Evolutionary conservation across 2,888 invertebrate species (phyloP).

Genomic region (Ormyrus thymus): DNA sequence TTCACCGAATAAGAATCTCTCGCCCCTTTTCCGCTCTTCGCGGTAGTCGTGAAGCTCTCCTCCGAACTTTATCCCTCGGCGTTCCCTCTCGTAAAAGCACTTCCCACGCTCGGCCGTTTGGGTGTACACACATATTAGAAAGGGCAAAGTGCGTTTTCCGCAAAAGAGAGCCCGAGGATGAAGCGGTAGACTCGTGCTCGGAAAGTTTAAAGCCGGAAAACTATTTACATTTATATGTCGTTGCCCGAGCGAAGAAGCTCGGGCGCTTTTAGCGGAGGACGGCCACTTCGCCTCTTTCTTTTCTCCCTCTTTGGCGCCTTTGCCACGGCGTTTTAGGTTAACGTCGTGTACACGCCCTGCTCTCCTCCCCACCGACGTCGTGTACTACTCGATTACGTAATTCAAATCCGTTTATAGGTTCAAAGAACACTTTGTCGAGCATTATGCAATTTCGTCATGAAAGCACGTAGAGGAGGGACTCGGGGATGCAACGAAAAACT

Average conservation of each 20-base stretch:
- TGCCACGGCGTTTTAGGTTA: constrained; percentile 6
- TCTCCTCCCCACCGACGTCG: too few relatives aligned
- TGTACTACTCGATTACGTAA: neutral
- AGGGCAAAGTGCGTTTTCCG: neutral
- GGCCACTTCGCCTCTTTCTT: neutral
- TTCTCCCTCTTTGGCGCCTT: neutral
- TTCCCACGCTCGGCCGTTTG: neutral
- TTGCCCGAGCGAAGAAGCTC: constrained; percentile 6
- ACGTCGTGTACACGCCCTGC: neutral
- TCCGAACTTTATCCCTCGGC: too few relatives aligned
- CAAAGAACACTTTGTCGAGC: constrained; percentile 7
- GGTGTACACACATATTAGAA: neutral
- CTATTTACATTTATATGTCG: constrained; percentile 3
- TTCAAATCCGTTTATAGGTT: constrained; percentile 7
- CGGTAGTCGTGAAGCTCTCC: too few relatives aligned
- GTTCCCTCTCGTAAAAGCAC: neutral
- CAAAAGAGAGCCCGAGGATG: neutral
- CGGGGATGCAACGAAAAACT: neutral
- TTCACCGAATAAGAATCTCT: too few relatives aligned
- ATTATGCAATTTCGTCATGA: neutral
- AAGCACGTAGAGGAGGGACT: neutral
- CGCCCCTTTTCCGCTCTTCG: too few relatives aligned
- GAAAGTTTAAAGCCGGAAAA: neutral
- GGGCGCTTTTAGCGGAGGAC: neutral
- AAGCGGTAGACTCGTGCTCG: neutral